Evolutionary conservation across 2,888 invertebrate genomes (phyloP).

Genomic region (Elegia similella): DNA sequence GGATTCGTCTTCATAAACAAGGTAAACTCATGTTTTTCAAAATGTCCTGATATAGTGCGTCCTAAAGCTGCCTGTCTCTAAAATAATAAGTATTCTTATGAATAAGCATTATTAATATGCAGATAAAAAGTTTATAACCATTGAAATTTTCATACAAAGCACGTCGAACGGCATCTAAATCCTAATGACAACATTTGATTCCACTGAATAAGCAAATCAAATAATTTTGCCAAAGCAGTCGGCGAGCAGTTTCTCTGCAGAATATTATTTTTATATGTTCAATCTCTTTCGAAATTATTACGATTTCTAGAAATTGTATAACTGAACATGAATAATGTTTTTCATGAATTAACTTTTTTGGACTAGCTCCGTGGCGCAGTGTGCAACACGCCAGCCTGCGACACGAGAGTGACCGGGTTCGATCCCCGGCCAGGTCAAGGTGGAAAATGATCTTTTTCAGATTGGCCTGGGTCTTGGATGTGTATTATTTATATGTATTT

Average conservation of each 20-base stretch:
- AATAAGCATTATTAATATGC: neutral
- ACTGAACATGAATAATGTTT: neutral
- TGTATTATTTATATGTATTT: too few species aligned
- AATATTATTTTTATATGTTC: neutral
- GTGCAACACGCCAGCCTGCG: too few species aligned
- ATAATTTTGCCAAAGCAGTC: conserved; percentile 1
- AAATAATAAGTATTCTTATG: neutral
- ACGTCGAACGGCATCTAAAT: neutral
- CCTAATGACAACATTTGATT: conserved; percentile 1
- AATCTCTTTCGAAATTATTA: neutral
- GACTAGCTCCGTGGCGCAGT: too few species aligned
- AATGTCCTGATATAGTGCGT: too few species aligned
- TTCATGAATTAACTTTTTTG: too few species aligned
- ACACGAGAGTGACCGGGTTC: too few species aligned
- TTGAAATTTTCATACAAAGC: neutral
- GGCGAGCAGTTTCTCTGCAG: neutral
- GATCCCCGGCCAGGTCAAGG: too few species aligned
- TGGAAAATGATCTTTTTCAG: too few species aligned
- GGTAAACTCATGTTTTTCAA: too few species aligned
- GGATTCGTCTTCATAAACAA: too few species aligned
- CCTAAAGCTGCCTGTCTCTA: too few species aligned
- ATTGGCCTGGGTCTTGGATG: too few species aligned
- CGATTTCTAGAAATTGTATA: neutral
- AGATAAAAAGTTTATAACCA: neutral
- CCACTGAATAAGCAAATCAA: conserved; percentile 11